phyloP scores from a whole-genome alignment of 23 tunicate genomes.

The Halocynthia roretzi region DNA sequence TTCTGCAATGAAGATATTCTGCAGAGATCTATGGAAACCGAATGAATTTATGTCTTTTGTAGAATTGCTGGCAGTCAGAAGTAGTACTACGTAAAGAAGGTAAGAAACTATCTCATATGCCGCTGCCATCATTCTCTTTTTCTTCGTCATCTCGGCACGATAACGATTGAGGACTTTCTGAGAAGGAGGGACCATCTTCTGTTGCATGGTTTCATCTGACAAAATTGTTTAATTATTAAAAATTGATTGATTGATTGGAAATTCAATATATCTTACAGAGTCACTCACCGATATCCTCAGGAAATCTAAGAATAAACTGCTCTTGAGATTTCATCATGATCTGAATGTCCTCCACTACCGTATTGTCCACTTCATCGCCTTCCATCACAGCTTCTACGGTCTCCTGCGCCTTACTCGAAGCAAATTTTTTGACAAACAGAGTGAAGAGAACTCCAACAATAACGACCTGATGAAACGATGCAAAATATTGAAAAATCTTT shows the following conservation, averaged over 20 bases:
- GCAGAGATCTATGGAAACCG: slow-evolving; percentile 41
- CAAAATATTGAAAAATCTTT: no score
- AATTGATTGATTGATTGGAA: slow-evolving; percentile 1
- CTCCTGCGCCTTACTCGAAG: slow-evolving; percentile 31
- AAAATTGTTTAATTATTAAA: background rate
- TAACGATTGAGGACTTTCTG: slow-evolving; percentile 42
- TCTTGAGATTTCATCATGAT: slow-evolving; percentile 27
- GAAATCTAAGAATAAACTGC: slow-evolving; percentile 21
- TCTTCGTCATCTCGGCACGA: slow-evolving; percentile 33
- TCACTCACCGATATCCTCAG: background rate
- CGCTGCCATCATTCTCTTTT: slow-evolving; percentile 56
- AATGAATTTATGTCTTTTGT: slow-evolving; percentile 47
- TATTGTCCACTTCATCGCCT: slow-evolving; percentile 21
- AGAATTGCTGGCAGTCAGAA: slow-evolving; percentile 48
- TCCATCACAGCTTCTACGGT: slow-evolving; percentile 33
- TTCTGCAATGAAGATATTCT: slow-evolving; percentile 35
- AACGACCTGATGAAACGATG: slow-evolving; percentile 27
- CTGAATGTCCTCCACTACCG: slow-evolving; percentile 42
- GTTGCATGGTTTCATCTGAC: background rate
- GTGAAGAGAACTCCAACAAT: slow-evolving; percentile 43
- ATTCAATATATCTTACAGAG: background rate
- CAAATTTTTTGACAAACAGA: slow-evolving; percentile 47
- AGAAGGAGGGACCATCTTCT: slow-evolving; percentile 16
- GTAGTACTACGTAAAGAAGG: slow-evolving; percentile 43
- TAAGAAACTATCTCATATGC: slow-evolving; percentile 57